Evolutionary conservation across 1,140 invertebrate genomes (phyloP).

Genomic region (Augochlora pura): DNA sequence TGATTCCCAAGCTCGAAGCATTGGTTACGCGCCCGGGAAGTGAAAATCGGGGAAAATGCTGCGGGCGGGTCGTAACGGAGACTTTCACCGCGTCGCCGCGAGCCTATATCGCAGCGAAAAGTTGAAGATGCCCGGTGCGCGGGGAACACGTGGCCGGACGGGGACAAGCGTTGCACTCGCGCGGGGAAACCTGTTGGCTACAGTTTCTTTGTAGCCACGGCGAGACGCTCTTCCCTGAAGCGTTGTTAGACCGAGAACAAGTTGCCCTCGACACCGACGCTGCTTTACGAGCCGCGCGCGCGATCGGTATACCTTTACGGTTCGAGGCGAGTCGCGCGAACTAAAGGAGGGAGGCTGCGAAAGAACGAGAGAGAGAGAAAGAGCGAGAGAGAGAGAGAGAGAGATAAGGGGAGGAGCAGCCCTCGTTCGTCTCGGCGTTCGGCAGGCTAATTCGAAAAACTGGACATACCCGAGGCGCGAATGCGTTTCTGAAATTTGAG

Average conservation of each 20-base stretch:
- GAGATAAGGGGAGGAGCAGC: not conserved
- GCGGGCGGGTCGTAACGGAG: too few species aligned
- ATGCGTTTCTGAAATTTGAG: conserved; percentile 53
- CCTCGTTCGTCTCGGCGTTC: not conserved
- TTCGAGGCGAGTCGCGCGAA: not conserved
- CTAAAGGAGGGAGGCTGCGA: not conserved
- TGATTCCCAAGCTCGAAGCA: too few species aligned
- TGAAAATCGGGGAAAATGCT: not conserved
- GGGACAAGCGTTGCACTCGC: not conserved
- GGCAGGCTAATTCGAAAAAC: not conserved
- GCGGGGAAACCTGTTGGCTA: conserved; percentile 41
- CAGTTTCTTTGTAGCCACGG: conserved; percentile 19
- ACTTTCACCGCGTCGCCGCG: too few species aligned
- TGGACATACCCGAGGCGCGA: conserved; percentile 3
- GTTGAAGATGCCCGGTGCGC: too few species aligned
- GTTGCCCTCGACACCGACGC: conserved; percentile 45
- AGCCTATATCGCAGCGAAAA: too few species aligned
- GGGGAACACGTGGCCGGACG: conserved; percentile 32
- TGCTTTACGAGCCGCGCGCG: conserved; percentile 48
- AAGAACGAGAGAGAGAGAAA: too few species aligned
- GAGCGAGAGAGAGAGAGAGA: too few species aligned
- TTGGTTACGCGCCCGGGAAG: not conserved
- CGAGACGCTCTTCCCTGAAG: conserved; percentile 45
- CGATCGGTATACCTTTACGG: conserved; percentile 32
- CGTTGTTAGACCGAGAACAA: conserved; percentile 52